These are phyloP conservation scores for Rhinatrema bivittatum DNA, from an alignment of 2,797 vertebrate species.

Conservation along the genomic window DNA sequence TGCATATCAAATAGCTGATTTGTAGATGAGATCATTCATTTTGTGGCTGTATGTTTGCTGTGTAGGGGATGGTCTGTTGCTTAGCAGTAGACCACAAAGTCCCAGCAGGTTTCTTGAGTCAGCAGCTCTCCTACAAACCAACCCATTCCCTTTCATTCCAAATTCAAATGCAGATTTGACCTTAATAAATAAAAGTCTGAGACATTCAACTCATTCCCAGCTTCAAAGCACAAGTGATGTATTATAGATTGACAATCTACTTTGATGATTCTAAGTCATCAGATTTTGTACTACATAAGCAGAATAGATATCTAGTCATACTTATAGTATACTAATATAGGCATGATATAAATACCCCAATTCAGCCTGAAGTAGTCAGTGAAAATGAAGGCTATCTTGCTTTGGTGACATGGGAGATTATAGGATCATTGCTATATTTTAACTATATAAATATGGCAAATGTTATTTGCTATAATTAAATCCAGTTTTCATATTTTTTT, in stretches of 20 bases:
- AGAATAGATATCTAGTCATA: constrained; percentile 14
- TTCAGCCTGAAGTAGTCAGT: background rate
- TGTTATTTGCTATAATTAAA: constrained; percentile 9
- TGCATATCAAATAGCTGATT: constrained; percentile 71
- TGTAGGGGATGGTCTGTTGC: constrained; percentile 54
- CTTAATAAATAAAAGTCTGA: constrained; percentile 55
- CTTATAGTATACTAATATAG: background rate
- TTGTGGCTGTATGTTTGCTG: constrained; percentile 47
- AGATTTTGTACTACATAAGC: constrained; percentile 46
- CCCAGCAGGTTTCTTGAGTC: constrained; percentile 67
- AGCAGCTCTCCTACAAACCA: constrained; percentile 40
- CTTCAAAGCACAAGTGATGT: constrained; percentile 61
- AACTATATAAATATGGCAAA: constrained; percentile 3
- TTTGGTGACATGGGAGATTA: too few species aligned
- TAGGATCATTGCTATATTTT: constrained; percentile 15
- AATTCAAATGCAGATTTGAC: constrained; percentile 60
- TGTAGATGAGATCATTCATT: constrained; percentile 62
- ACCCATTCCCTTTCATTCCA: constrained; percentile 55
- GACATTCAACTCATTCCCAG: constrained; percentile 52
- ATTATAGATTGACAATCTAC: constrained; percentile 54
- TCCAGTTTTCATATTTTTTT: background rate
- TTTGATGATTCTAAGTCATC: constrained; percentile 54
- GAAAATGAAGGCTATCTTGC: constrained; percentile 12
- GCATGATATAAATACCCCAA: background rate
- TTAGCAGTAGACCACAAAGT: constrained; percentile 64